phyloP scores from a whole-genome alignment of 2,113 vertebrate genomes.

The Anolis sagrei region DNA sequence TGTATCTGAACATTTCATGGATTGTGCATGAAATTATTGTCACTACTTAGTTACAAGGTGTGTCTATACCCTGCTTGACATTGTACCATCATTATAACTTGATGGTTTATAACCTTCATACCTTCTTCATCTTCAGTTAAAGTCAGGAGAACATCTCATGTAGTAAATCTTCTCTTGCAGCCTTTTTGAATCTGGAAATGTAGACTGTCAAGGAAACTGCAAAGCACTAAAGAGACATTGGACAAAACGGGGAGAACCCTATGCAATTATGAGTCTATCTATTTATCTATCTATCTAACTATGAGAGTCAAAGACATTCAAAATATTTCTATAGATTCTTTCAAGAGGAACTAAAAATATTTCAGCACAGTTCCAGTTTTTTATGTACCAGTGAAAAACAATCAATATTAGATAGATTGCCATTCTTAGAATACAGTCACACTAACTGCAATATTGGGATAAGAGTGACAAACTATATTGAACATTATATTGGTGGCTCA shows the following conservation, averaged over 20 bases:
- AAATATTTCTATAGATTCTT: too few relatives aligned
- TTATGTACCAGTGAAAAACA: too few relatives aligned
- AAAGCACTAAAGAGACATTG: neutral
- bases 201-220: neutral
- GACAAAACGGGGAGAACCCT: neutral
- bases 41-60: neutral
- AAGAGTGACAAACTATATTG: neutral
- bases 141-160: too few relatives aligned
- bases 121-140: too few relatives aligned
- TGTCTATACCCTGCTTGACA: neutral
- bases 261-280: too few relatives aligned
- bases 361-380: neutral
- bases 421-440: neutral
- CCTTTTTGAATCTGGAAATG: too few relatives aligned
- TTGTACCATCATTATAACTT: neutral
- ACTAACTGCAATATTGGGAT: neutral
- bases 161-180: too few relatives aligned
- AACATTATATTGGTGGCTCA: neutral
- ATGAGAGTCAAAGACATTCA: too few relatives aligned
- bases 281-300: too few relatives aligned
- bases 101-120: too few relatives aligned
- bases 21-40: neutral
- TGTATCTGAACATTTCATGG: neutral
- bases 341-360: neutral
- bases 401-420: neutral